These are phyloP conservation scores for Actias luna DNA, from an alignment of 2,888 invertebrate species.

Conservation along the genomic window DNA sequence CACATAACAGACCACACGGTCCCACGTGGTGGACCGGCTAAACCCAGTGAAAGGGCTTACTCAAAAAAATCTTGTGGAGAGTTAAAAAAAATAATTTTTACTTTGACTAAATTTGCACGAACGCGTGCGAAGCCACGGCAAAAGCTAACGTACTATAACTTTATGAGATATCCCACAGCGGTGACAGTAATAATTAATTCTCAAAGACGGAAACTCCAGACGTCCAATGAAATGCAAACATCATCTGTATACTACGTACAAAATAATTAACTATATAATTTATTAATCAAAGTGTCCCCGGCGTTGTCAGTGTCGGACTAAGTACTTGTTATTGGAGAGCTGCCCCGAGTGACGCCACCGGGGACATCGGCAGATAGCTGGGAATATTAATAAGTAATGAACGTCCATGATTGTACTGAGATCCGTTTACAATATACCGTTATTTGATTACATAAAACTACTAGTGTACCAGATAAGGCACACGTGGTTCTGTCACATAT, in stretches of 20 bases:
- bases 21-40: too few relatives aligned
- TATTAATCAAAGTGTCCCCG: conserved; percentile 6
- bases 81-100: too few relatives aligned
- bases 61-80: too few relatives aligned
- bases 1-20: too few relatives aligned
- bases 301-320: conserved; percentile 7
- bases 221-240: background rate
- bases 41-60: too few relatives aligned
- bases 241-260: background rate
- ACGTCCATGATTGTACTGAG: background rate
- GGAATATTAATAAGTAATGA: conserved; percentile 11
- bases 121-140: too few relatives aligned
- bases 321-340: background rate
- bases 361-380: conserved; percentile 2
- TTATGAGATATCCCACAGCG: background rate
- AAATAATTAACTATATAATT: background rate
- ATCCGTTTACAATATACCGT: background rate
- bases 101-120: too few relatives aligned
- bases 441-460: background rate
- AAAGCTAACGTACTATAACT: too few relatives aligned
- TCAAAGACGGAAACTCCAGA: background rate
- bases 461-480: too few relatives aligned
- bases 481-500: too few relatives aligned
- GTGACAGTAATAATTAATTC: background rate
- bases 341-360: conserved; percentile 2